These are phyloP conservation scores for Sitobion miscanthi DNA, from an alignment of 1,140 invertebrate genomes.

Conservation along the genomic window DNA sequence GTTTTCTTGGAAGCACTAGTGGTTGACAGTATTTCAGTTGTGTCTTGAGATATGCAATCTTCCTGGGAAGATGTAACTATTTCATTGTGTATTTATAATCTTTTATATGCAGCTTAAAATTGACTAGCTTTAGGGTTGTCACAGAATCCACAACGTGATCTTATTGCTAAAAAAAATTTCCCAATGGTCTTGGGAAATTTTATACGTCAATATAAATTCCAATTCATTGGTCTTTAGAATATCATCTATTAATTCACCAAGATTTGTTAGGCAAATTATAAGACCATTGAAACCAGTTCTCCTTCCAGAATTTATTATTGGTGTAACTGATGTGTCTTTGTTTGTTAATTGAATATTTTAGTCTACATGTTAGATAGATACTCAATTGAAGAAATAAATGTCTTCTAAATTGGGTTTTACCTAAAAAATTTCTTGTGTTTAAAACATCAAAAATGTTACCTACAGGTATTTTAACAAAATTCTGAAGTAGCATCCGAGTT, in stretches of 20 bases:
- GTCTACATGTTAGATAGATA: not conserved
- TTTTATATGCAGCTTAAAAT: too few relatives aligned
- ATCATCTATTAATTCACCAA: not conserved
- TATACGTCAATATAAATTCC: not conserved
- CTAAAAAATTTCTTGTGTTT: not conserved
- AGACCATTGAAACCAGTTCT: not conserved
- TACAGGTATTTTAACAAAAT: slow-evolving; percentile 13
- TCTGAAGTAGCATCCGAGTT: not conserved
- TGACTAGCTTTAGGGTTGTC: too few relatives aligned
- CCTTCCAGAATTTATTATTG: not conserved
- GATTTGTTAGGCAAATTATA: not conserved
- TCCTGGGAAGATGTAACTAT: too few relatives aligned
- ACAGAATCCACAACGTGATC: too few relatives aligned
- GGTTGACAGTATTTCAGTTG: too few relatives aligned
- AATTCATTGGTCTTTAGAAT: not conserved
- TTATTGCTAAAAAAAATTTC: not conserved
- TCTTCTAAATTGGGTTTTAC: not conserved
- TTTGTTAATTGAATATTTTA: not conserved
- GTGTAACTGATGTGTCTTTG: not conserved
- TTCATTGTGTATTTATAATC: too few relatives aligned
- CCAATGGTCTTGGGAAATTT: not conserved
- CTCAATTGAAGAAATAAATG: not conserved
- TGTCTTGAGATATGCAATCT: too few relatives aligned
- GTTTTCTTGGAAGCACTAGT: too few relatives aligned
- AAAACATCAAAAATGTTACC: slow-evolving; percentile 47